Conservation (phyloP, 2,888 invertebrate species). For the Acanthosepion esculentum region DNA sequence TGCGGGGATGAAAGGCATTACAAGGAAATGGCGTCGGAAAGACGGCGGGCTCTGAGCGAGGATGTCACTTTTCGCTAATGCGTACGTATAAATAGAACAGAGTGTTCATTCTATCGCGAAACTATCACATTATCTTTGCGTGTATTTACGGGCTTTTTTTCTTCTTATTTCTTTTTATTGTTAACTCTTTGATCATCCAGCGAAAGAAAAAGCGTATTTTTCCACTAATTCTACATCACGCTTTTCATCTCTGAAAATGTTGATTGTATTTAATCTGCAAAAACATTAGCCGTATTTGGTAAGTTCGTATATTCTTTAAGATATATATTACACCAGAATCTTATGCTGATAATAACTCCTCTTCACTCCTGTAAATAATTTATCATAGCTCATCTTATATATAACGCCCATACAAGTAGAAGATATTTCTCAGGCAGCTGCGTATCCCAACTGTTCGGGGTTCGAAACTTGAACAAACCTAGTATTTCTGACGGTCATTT, state of each 20-base stretch:
- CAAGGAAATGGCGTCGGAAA: background rate
- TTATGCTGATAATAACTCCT: too few species aligned
- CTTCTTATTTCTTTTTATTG: background rate
- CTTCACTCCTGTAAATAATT: too few species aligned
- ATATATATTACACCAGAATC: too few species aligned
- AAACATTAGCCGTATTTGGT: too few species aligned
- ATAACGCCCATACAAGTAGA: too few species aligned
- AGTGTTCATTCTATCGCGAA: background rate
- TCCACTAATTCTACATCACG: background rate
- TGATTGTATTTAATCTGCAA: background rate
- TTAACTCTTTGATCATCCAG: background rate
- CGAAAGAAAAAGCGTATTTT: background rate
- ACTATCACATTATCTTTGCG: background rate
- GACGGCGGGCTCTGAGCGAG: background rate
- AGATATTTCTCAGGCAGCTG: too few species aligned
- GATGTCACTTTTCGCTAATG: background rate
- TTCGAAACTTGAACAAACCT: too few species aligned
- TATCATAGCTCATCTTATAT: too few species aligned
- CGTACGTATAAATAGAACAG: background rate
- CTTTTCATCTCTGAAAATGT: background rate
- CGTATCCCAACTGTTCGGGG: too few species aligned
- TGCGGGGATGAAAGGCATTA: background rate
- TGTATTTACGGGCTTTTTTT: background rate
- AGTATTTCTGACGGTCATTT: too few species aligned
- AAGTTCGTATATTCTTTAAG: too few species aligned